Evolutionary conservation across 2,113 vertebrate species (phyloP).

Genomic region (Potamarius usumacintae): DNA sequence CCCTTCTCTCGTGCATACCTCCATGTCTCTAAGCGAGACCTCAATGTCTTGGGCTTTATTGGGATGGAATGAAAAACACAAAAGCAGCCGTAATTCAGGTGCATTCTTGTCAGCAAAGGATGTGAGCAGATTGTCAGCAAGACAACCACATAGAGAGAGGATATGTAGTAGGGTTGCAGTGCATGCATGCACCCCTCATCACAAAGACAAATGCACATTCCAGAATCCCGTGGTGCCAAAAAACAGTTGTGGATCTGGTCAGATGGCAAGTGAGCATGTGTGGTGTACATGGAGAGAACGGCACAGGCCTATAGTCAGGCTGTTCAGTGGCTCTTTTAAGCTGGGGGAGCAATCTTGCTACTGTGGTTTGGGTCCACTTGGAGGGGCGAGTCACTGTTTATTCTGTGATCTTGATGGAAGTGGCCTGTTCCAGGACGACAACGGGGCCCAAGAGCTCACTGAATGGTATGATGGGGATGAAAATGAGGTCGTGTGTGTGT

Average conservation of each 20-base stretch:
- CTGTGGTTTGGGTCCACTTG: not conserved
- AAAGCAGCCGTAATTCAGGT: not conserved
- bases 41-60: no score
- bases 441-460: not conserved
- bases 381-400: not conserved
- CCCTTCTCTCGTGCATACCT: no score
- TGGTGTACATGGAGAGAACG: not conserved
- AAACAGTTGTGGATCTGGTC: not conserved
- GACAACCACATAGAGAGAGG: not conserved
- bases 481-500: not conserved
- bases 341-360: not conserved
- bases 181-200: not conserved
- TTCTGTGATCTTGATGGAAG: no score
- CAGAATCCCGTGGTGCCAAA: not conserved
- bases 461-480: not conserved
- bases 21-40: no score
- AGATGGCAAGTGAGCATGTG: not conserved
- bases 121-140: not conserved
- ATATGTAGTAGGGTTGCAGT: not conserved
- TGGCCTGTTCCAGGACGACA: no score
- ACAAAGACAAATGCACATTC: not conserved
- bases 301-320: not conserved
- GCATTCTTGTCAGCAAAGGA: not conserved
- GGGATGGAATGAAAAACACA: not conserved
- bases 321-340: not conserved